phyloP scores from a whole-genome alignment of 2,888 invertebrate genomes.

The Luperina testacea region DNA sequence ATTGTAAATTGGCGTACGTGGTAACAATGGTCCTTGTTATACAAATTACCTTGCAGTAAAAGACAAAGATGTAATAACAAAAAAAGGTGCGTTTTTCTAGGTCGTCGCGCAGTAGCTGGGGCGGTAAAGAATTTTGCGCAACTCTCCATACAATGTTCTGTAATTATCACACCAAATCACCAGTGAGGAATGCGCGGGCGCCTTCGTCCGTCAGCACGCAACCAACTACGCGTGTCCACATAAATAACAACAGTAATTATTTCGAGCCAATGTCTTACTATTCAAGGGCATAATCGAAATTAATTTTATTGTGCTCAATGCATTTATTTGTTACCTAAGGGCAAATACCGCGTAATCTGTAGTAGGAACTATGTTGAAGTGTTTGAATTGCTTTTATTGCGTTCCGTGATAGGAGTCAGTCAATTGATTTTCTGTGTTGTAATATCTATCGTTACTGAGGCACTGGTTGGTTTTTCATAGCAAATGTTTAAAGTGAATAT shows the following conservation, averaged over 20 bases:
- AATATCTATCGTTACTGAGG: constrained; percentile 10
- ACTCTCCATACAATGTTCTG: constrained; percentile 77
- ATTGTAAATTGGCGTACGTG: constrained; percentile 5
- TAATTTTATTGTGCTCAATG: constrained; percentile 64
- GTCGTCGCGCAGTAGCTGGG: constrained; percentile 71
- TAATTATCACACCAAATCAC: constrained; percentile 81
- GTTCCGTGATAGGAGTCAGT: constrained; percentile 15
- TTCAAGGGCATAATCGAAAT: constrained; percentile 79
- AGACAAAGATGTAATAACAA: constrained; percentile 68
- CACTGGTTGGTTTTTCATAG: background rate
- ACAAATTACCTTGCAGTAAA: constrained; percentile 44
- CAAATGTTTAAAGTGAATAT: background rate
- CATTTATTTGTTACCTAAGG: constrained; percentile 61
- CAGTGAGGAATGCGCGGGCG: constrained; percentile 72
- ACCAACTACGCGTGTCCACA: constrained; percentile 76
- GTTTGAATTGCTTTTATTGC: constrained; percentile 29
- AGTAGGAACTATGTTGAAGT: constrained; percentile 45
- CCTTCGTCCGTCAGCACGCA: constrained; percentile 73
- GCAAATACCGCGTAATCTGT: constrained; percentile 47
- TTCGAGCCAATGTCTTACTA: constrained; percentile 76
- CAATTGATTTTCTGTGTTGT: constrained; percentile 21
- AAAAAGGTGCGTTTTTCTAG: constrained; percentile 77
- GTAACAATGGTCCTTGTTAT: constrained; percentile 39
- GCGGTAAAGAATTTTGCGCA: constrained; percentile 76
- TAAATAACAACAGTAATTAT: constrained; percentile 79